Evolutionary conservation across 92 coral and sea anemone species (phyloP).

Genomic region (Bergia puertoricense): DNA sequence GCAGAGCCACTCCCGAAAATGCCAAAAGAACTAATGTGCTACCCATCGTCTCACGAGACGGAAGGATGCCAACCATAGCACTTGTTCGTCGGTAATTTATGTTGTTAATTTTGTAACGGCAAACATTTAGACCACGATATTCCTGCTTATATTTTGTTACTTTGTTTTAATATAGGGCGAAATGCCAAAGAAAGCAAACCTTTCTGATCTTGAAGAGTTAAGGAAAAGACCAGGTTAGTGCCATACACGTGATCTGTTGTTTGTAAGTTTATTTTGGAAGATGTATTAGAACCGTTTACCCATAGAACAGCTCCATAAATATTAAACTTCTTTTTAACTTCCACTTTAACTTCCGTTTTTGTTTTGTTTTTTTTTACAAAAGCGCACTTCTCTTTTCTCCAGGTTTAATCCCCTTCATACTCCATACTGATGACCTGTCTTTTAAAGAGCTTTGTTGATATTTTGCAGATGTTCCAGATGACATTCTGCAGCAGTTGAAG

Average conservation of each 20-base stretch:
- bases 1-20: too few species aligned
- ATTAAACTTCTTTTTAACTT: too few species aligned
- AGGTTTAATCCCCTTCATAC: not conserved
- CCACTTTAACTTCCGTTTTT: too few species aligned
- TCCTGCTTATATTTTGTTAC: not conserved
- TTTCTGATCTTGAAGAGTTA: constrained; percentile 87
- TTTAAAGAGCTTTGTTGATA: not conserved
- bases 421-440: not conserved
- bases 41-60: too few species aligned
- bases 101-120: not conserved
- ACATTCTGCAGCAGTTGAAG: constrained; percentile 81
- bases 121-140: not conserved
- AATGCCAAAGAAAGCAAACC: constrained; percentile 96
- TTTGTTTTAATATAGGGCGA: constrained; percentile 61
- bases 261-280: too few species aligned
- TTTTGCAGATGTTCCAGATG: constrained; percentile 85
- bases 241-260: not conserved
- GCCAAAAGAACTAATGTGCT: too few species aligned
- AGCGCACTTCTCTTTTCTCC: not conserved
- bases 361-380: too few species aligned
- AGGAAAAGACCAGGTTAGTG: constrained; percentile 83
- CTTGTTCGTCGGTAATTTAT: not conserved
- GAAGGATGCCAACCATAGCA: too few species aligned
- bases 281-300: too few species aligned
- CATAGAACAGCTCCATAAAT: too few species aligned